Conservation (phyloP, 2,888 invertebrate genomes). For the Muschampia plurimacula region DNA sequence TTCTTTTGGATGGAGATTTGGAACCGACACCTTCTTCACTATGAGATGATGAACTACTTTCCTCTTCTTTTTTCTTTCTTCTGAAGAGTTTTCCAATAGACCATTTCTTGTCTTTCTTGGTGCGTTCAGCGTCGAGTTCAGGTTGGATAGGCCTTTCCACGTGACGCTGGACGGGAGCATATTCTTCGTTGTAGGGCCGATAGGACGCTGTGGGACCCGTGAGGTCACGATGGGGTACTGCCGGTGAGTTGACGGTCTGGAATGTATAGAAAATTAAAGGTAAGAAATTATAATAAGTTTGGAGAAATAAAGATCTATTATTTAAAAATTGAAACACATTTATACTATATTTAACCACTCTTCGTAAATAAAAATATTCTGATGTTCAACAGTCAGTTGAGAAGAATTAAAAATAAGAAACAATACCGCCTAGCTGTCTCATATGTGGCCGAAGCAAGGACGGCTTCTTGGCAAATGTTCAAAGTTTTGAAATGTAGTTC, state of each 20-base stretch:
- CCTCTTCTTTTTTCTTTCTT: conserved; percentile 89
- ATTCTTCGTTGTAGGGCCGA: conserved; percentile 76
- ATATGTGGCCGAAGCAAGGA: conserved; percentile 63
- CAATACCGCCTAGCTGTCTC: conserved; percentile 67
- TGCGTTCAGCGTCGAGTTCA: conserved; percentile 71
- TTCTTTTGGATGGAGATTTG: conserved; percentile 73
- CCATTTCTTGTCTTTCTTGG: conserved; percentile 90
- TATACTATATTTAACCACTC: not conserved
- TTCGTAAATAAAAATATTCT: conserved; percentile 21
- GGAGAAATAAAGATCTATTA: not conserved
- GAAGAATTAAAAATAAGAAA: conserved; percentile 40
- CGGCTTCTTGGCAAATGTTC: conserved; percentile 64
- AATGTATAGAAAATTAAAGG: conserved; percentile 56
- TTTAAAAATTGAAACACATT: not conserved
- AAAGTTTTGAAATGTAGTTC: conserved; percentile 60
- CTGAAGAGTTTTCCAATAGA: conserved; percentile 92
- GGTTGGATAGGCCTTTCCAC: conserved; percentile 65
- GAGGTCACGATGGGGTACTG: conserved; percentile 76
- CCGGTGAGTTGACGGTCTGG: conserved; percentile 83
- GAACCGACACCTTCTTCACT: conserved; percentile 76
- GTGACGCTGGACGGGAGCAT: conserved; percentile 68
- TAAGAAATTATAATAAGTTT: not conserved
- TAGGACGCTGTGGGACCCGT: conserved; percentile 63
- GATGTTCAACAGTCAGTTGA: conserved; percentile 17
- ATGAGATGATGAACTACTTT: conserved; percentile 85